Evolutionary conservation across 2,888 invertebrate genomes (phyloP).

Genomic region (Drymonia ruficornis): DNA sequence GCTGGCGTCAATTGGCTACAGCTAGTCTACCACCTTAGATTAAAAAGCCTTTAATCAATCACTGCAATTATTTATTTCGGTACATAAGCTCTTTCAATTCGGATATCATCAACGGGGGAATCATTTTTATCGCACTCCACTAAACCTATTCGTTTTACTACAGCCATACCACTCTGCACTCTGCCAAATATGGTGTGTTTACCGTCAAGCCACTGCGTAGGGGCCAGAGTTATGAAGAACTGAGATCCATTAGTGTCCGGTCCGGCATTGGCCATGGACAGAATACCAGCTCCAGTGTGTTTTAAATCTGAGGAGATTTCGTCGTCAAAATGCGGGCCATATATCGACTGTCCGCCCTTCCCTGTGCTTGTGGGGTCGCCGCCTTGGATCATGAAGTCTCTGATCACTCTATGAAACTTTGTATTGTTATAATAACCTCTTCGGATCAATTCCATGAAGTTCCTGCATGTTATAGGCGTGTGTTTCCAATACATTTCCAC

Average conservation of each 20-base stretch:
- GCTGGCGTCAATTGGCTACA: too few relatives aligned
- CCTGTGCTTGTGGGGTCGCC: conserved; percentile 99
- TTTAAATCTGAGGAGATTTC: conserved; percentile 97
- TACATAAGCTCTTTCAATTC: conserved; percentile 85
- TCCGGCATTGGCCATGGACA: conserved; percentile 99
- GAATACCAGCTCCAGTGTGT: conserved; percentile 95
- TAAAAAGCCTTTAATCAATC: too few relatives aligned
- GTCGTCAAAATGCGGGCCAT: conserved; percentile 97
- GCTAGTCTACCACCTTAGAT: too few relatives aligned
- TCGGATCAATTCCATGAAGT: conserved; percentile 97
- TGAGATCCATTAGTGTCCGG: conserved; percentile 99
- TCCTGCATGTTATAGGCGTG: conserved; percentile 98
- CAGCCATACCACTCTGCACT: conserved; percentile 94
- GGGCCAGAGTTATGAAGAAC: conserved; percentile 98
- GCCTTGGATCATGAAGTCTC: conserved; percentile 97
- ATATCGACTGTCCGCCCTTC: conserved; percentile 98
- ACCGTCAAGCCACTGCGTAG: conserved; percentile 98
- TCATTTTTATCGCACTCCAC: conserved; percentile 98
- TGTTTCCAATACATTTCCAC: conserved; percentile 99
- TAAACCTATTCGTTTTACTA: conserved; percentile 95
- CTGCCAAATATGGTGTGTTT: conserved; percentile 99
- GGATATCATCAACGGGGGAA: conserved; percentile 94
- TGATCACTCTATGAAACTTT: conserved; percentile 97
- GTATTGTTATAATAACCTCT: conserved; percentile 98
- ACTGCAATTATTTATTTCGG: conserved; percentile 47